Evolutionary conservation across 2,113 vertebrate genomes (phyloP).

Genomic region (Syrrhaptes paradoxus): DNA sequence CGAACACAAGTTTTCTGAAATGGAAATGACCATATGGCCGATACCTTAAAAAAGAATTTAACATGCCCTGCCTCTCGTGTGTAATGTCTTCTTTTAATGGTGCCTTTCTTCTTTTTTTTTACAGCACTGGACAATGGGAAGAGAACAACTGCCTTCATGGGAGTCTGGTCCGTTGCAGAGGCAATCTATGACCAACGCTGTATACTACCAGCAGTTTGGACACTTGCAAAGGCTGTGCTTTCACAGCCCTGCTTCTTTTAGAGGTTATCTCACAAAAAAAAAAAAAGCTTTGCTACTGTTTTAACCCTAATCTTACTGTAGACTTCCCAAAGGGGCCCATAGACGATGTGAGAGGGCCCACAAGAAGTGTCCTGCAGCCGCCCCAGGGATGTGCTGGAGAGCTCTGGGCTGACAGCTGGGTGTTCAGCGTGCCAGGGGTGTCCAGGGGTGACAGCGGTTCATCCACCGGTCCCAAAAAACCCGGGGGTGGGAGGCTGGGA

Average conservation of each 20-base stretch:
- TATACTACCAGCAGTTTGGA: neutral
- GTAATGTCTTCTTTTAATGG: neutral
- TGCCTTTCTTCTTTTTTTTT: constrained; percentile 17
- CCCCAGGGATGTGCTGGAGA: neutral
- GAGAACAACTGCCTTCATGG: neutral
- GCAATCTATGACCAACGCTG: neutral
- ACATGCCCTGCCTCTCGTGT: neutral
- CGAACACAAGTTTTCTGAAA: constrained; percentile 54
- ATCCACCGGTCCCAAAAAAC: neutral
- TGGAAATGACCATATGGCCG: constrained; percentile 54
- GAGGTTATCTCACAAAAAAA: neutral
- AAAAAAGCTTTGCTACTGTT: neutral
- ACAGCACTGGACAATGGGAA: neutral
- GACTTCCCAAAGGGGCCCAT: neutral
- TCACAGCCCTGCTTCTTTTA: neutral
- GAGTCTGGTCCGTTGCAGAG: neutral
- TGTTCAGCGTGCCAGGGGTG: fast-evolving
- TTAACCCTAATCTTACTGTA: neutral
- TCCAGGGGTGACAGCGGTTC: neutral
- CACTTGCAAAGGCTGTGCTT: neutral
- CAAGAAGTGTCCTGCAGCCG: neutral
- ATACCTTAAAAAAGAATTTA: constrained; percentile 60
- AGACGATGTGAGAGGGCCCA: neutral
- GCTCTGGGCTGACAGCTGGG: neutral
- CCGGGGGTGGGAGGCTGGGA: neutral